Evolutionary conservation across 2,888 invertebrate species (phyloP).

Genomic region (Noctua comes): DNA sequence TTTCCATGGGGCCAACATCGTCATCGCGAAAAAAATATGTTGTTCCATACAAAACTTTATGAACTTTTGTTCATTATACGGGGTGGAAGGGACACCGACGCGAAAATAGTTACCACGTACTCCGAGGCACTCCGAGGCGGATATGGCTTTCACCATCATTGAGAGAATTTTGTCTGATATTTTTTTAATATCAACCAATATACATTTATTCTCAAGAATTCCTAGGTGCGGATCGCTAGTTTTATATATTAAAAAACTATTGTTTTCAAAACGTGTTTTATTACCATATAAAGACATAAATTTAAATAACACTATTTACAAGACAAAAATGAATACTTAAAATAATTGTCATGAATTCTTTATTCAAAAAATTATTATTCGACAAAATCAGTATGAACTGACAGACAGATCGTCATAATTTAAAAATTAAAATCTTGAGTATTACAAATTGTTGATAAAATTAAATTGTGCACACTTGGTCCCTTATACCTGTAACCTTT

Average conservation of each 20-base stretch:
- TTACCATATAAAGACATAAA: slow-evolving; percentile 63
- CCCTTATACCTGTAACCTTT: slow-evolving; percentile 40
- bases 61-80: too few species aligned
- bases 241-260: slow-evolving; percentile 24
- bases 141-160: neutral
- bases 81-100: too few species aligned
- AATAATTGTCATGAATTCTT: slow-evolving; percentile 64
- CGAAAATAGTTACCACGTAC: too few species aligned
- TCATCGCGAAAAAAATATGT: neutral
- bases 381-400: slow-evolving; percentile 56
- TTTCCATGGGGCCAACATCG: neutral
- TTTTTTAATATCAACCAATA: neutral
- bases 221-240: neutral
- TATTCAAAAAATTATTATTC: slow-evolving; percentile 54
- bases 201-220: neutral
- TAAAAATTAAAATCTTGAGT: slow-evolving; percentile 62
- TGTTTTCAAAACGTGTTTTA: slow-evolving; percentile 61
- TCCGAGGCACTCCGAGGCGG: neutral
- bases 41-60: too few species aligned
- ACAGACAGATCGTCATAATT: slow-evolving; percentile 52
- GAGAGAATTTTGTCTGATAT: too few species aligned
- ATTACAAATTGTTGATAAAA: slow-evolving; percentile 62
- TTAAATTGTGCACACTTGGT: slow-evolving; percentile 59
- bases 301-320: slow-evolving; percentile 68
- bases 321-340: slow-evolving; percentile 58